phyloP scores from a whole-genome alignment of 2,113 vertebrate genomes.

The Paraplagusia blochii region DNA sequence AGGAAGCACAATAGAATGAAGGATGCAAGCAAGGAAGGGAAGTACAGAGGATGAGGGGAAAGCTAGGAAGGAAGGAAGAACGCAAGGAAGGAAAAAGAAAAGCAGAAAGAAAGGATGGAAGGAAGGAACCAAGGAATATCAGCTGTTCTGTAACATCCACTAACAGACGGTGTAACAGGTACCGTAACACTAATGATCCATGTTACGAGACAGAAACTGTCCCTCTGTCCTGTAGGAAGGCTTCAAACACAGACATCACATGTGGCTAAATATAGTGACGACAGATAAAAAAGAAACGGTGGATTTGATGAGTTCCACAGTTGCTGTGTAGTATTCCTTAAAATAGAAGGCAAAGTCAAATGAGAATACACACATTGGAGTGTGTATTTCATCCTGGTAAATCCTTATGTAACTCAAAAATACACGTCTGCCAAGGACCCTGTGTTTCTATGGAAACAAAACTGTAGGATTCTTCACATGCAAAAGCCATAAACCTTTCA shows the following conservation, averaged over 20 bases:
- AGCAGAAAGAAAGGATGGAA: too few relatives aligned
- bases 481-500: constrained; percentile 55
- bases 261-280: constrained; percentile 27
- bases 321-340: constrained; percentile 36
- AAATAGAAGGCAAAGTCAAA: constrained; percentile 59
- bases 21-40: too few relatives aligned
- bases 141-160: constrained; percentile 57
- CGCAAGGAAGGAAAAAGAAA: too few relatives aligned
- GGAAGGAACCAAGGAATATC: too few relatives aligned
- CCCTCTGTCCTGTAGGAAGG: constrained; percentile 3
- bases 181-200: constrained; percentile 22
- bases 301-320: constrained; percentile 13
- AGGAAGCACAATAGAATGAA: too few relatives aligned
- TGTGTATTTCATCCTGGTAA: constrained; percentile 57
- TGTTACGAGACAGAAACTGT: constrained; percentile 13
- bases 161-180: constrained; percentile 31
- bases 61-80: too few relatives aligned
- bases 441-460: constrained; percentile 78
- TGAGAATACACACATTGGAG: constrained; percentile 54
- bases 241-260: not conserved
- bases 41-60: too few relatives aligned
- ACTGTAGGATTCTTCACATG: constrained; percentile 65
- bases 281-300: constrained; percentile 8
- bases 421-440: constrained; percentile 61
- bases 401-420: constrained; percentile 73